Conservation (phyloP, 1,140 invertebrate species). For the Hyles euphorbiae region DNA sequence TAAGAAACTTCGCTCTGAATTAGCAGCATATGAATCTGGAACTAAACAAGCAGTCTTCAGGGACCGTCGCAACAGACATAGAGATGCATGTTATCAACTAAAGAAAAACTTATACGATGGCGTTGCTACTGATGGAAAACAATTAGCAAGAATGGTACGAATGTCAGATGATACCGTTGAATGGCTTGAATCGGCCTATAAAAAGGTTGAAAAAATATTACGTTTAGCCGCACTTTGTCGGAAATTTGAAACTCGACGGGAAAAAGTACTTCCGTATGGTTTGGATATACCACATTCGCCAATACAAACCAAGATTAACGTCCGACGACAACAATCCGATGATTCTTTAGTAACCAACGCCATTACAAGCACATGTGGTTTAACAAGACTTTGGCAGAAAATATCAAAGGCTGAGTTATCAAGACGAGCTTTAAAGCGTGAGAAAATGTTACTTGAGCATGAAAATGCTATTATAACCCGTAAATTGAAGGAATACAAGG, state of each 20-base stretch:
- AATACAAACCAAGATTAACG: slow-evolving; percentile 30
- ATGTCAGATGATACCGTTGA: slow-evolving; percentile 45
- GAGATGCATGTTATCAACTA: slow-evolving; percentile 47
- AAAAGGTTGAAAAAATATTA: slow-evolving; percentile 74
- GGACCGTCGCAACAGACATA: slow-evolving; percentile 56
- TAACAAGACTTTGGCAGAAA: slow-evolving; percentile 59
- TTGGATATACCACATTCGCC: slow-evolving; percentile 68
- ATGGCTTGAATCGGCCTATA: slow-evolving; percentile 47
- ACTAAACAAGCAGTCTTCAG: slow-evolving; percentile 64
- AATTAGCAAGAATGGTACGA: slow-evolving; percentile 44
- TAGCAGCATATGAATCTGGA: slow-evolving; percentile 61
- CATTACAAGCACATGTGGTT: slow-evolving; percentile 43
- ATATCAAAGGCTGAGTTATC: slow-evolving; percentile 56
- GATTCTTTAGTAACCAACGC: slow-evolving; percentile 53
- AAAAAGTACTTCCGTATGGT: slow-evolving; percentile 76
- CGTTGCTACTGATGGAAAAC: slow-evolving; percentile 39
- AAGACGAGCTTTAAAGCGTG: slow-evolving; percentile 46
- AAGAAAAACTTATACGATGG: slow-evolving; percentile 48
- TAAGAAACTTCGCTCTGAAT: slow-evolving; percentile 45
- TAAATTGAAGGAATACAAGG: slow-evolving; percentile 36
- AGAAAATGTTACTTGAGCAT: slow-evolving; percentile 50
- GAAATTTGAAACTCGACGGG: slow-evolving; percentile 76
- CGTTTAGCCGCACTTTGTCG: slow-evolving; percentile 74
- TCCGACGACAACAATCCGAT: slow-evolving; percentile 38
- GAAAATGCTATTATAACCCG: slow-evolving; percentile 49